Conservation (phyloP, 1,140 invertebrate genomes). For the Macrosteles quadrilineatus region DNA sequence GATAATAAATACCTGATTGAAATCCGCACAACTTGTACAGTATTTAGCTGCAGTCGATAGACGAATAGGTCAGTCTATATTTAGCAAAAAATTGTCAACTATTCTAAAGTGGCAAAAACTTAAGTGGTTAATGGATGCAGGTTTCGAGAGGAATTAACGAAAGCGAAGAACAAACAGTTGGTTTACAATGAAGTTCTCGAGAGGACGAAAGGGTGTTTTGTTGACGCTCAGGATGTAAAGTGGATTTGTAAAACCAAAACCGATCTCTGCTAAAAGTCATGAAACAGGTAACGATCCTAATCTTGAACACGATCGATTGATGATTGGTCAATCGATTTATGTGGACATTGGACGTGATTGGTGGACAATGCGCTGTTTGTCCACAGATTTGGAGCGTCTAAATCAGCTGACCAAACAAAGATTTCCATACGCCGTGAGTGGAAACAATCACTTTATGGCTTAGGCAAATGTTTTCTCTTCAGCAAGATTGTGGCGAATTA, state of each 20-base stretch:
- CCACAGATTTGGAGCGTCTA: conserved; percentile 5
- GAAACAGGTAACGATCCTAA: conserved; percentile 11
- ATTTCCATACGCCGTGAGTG: conserved; percentile 11
- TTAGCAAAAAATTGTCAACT: no score
- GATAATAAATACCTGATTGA: no score
- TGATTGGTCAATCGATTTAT: conserved; percentile 10
- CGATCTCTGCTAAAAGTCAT: background rate
- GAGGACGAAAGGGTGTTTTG: conserved; percentile 15
- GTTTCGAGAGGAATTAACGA: no score
- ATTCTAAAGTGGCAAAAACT: no score
- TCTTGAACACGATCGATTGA: background rate
- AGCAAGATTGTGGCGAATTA: no score
- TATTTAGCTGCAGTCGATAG: no score
- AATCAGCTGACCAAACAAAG: conserved; percentile 20
- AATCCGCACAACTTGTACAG: no score
- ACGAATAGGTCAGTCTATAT: no score
- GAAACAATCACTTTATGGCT: no score
- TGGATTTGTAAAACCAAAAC: conserved; percentile 19
- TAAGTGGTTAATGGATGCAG: no score
- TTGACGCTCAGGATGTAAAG: conserved; percentile 1
- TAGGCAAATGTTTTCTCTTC: no score
- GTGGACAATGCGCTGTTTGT: conserved; percentile 21
- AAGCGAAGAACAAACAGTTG: background rate
- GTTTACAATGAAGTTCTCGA: background rate
- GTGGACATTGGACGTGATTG: conserved; percentile 16